phyloP scores from a whole-genome alignment of 2,888 invertebrate species.

The Cheilosia impressa region DNA sequence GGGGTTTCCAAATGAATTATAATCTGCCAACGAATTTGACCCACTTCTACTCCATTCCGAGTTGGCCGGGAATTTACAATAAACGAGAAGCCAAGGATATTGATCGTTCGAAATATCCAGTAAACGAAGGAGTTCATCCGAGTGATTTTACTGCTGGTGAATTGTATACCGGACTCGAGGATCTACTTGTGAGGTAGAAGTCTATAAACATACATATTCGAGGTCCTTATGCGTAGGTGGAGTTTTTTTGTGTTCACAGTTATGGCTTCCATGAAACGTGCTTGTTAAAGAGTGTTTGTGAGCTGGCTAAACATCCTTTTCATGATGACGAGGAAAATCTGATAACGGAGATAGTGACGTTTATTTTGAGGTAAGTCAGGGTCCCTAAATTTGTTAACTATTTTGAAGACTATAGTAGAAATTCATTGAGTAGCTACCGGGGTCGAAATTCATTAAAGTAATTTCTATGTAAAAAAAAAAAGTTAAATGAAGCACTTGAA shows the following conservation, averaged over 20 bases:
- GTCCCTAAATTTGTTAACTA: too few relatives aligned
- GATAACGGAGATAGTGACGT: conserved; percentile 87
- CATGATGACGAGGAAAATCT: conserved; percentile 85
- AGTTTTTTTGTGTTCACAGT: conserved; percentile 82
- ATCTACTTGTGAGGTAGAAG: conserved; percentile 64
- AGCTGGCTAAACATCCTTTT: conserved; percentile 87
- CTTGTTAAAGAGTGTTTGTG: conserved; percentile 88
- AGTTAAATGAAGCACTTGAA: too few relatives aligned
- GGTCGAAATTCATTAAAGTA: too few relatives aligned
- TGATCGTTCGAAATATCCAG: conserved; percentile 54
- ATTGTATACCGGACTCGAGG: conserved; percentile 81
- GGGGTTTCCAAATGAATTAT: conserved; percentile 83
- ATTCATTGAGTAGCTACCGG: too few relatives aligned
- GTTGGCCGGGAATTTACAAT: conserved; percentile 80
- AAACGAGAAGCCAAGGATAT: conserved; percentile 60
- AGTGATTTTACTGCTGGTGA: conserved; percentile 82
- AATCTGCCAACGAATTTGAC: conserved; percentile 79
- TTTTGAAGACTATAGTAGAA: too few relatives aligned
- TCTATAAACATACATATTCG: background rate
- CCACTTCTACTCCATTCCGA: conserved; percentile 81
- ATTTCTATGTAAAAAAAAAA: too few relatives aligned
- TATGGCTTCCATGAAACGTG: conserved; percentile 88
- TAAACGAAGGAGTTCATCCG: conserved; percentile 77
- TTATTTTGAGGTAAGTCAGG: conserved; percentile 89
- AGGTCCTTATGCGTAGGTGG: too few relatives aligned